Base-by-base conservation (phyloP, 2,888 invertebrate species). In the Scaptomyza flava region DNA sequence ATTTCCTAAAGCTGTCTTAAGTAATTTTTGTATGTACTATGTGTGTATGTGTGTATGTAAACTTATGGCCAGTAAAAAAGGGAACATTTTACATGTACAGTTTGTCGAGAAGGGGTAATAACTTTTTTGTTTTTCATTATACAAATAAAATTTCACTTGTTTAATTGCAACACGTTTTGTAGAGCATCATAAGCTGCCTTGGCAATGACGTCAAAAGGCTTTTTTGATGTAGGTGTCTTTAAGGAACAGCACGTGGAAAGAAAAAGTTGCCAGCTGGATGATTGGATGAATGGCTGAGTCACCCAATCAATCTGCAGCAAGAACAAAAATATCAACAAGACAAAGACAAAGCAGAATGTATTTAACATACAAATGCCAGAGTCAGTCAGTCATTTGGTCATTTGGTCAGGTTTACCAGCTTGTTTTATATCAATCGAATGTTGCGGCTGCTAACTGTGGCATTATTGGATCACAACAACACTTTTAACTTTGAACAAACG, bases 161-260 rank as follows among this genome's bases (percentile, higher is more conserved):
- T 17, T 17, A 17, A 17, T 17, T 23, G n/a, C 36, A 36, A 34
- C 12, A 34, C 46, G 43, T 41, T 41, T 53, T 6, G 48, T 5
- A 8, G 6, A 67, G 58, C 31, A 30, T 17, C 46, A 47, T 20
- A 59, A 62, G 27, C 69, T 23, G 46, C 66, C 61, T 14, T 2
- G 30, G 9, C 36, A 83, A 71, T 81, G 87, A 81, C 81, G 81
- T 81, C 81, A 81, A 83, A 80, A 68, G 87, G 81, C 83, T 81
- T 86, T 73, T 52, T 5, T 61, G 54, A 77, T 77, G 80, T 81
- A 83, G 81, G 84, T 86, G 73, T 74, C 38, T 52, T 23, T n/a
- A 42, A 48, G 47, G 68, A 46, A 48, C 42, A 62, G 64, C 83
- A 68, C 83, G 86, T 86, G 86, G 72, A 67, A 51, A 17, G 8